Evolutionary conservation across 2,888 invertebrate species (phyloP), one percentile per base, ranked within the genome.

Genomic region (Morinoia aosen): DNA sequence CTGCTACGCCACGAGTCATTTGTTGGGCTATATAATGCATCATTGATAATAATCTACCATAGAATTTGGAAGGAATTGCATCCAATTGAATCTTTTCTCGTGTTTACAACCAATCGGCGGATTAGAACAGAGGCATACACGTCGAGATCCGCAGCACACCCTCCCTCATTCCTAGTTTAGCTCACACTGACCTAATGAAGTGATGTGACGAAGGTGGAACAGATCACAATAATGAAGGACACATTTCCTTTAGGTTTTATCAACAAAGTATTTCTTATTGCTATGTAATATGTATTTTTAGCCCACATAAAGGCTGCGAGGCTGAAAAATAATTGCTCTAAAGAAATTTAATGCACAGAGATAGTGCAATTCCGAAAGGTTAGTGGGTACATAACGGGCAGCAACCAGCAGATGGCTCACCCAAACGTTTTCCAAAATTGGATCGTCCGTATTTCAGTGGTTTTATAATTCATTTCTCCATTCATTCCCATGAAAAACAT

Each of bases 151-250:
- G 76, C 19, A 33, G 33, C 76, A 33, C 76, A 76, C 76, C 76
- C 76, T 76, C 19, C 76, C 76, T 76, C 76, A 33, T 76, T 33
- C 76, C 25, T 76, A 76, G 76, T 76, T 76, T 19, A 76, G 76
- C 19, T 76, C 76, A 76, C 76, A 76, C 76, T 76, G 76, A 76
- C 76, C 76, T 76, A 76, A 76, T 76, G 76, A 76, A 76, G 76
- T 76, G 76, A 76, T 76, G 76, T 76, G 76, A 76, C 76, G 76
- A 76, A 76, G 76, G 76, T 76, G 76, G 76, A 76, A 76, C 19
- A 33, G 76, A 25, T 76, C 76, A 76, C 76, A 25, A 33, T 33
- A 76, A 48, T 48, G 48, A 48, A 19, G 76, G 0, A 10, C 25
- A 76, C 33, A 76, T 76, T 10, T 8, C 33, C 16, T 33, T 0